phyloP scores from a whole-genome alignment of 2,888 invertebrate species.

The Tetrapedia diversipes region DNA sequence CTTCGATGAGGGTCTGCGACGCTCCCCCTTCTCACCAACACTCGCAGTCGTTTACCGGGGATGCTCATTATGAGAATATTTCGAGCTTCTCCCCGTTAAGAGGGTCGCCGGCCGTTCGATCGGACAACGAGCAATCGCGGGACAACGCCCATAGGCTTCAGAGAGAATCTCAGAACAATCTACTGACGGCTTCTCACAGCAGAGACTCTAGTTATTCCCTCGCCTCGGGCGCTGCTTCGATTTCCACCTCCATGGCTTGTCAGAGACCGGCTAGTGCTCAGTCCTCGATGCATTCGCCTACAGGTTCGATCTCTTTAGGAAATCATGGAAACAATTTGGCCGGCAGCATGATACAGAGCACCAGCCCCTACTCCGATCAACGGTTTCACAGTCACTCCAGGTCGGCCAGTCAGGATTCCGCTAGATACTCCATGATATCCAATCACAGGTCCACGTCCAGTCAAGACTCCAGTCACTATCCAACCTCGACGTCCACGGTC shows the following conservation, averaged over 20 bases:
- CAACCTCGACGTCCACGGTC: slow-evolving; percentile 68
- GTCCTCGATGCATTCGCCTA: slow-evolving; percentile 62
- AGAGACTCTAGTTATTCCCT: slow-evolving; percentile 77
- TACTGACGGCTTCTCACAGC: slow-evolving; percentile 67
- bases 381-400: slow-evolving; percentile 69
- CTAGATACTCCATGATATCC: slow-evolving; percentile 66
- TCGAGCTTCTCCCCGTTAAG: slow-evolving; percentile 76
- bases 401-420: slow-evolving; percentile 69
- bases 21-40: slow-evolving; percentile 76
- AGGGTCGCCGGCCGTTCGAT: slow-evolving; percentile 65
- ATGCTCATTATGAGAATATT: slow-evolving; percentile 79
- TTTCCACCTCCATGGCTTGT: slow-evolving; percentile 66
- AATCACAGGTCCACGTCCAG: slow-evolving; percentile 74
- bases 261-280: slow-evolving; percentile 73
- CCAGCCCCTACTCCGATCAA: slow-evolving; percentile 54
- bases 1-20: slow-evolving; percentile 80
- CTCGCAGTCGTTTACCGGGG: slow-evolving; percentile 80
- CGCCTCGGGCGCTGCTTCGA: slow-evolving; percentile 63
- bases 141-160: slow-evolving; percentile 51
- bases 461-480: slow-evolving; percentile 64
- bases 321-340: slow-evolving; percentile 46
- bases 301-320: slow-evolving; percentile 53
- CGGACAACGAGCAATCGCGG: slow-evolving; percentile 62
- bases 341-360: slow-evolving; percentile 13
- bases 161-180: slow-evolving; percentile 53